Conservation (phyloP, 2,888 invertebrate genomes). For the Latrodectus elegans region DNA sequence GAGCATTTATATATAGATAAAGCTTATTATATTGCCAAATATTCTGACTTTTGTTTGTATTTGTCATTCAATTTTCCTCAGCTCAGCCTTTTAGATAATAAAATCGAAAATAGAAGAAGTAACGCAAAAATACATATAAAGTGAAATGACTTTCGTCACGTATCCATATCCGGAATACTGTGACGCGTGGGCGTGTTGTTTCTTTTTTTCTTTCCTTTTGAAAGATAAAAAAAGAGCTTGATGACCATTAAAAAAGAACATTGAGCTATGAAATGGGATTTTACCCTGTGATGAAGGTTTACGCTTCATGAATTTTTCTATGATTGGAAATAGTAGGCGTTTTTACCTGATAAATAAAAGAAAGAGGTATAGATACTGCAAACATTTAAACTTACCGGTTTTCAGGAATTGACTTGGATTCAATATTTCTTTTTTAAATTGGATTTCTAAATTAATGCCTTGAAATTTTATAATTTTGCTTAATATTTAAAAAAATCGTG, state of each 20-base stretch:
- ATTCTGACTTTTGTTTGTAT: too few species aligned
- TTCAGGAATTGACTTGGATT: too few species aligned
- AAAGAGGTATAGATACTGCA: too few species aligned
- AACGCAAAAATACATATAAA: background rate
- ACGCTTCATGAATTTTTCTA: background rate
- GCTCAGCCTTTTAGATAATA: background rate
- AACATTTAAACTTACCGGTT: too few species aligned
- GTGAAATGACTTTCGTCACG: constrained; percentile 49
- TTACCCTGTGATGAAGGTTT: background rate
- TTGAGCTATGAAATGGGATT: background rate
- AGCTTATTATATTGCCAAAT: too few species aligned
- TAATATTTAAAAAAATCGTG: too few species aligned
- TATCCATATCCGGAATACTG: constrained; percentile 27
- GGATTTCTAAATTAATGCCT: too few species aligned
- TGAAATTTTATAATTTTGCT: too few species aligned
- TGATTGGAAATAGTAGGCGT: background rate
- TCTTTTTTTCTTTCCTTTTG: background rate
- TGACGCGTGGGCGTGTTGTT: constrained; percentile 20
- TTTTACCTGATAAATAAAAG: background rate
- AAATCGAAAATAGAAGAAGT: background rate
- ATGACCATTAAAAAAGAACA: background rate
- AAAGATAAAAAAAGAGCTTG: background rate
- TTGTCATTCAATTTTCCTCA: too few species aligned
- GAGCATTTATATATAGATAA: too few species aligned
- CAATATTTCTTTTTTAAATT: too few species aligned